A percentile compares a stretch with the other conserved stretches of the same genome.
Evolutionary conservation across 2,797 vertebrate species (phyloP).

Genomic region (Kryptopterus vitreolus): DNA sequence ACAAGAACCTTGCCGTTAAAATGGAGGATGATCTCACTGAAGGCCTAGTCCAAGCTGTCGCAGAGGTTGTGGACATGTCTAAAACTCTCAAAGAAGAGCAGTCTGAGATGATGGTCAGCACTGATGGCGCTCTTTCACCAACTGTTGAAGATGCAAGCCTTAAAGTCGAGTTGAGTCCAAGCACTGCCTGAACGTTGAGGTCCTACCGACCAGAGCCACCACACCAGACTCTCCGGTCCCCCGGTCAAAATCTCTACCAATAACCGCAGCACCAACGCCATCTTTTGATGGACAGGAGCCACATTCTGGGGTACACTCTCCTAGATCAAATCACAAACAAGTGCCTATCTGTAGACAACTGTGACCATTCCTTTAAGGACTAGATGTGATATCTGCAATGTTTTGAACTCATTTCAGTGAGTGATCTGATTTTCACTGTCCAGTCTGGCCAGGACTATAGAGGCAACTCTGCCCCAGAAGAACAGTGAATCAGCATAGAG

Average conservation of each 20-base stretch:
- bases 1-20: conserved; percentile 49
- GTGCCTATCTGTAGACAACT: conserved; percentile 49
- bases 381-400: conserved; percentile 8
- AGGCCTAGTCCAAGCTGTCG: conserved; percentile 62
- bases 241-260: neutral
- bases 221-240: neutral
- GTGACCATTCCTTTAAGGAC: conserved; percentile 27
- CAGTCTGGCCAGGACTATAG: conserved; percentile 1
- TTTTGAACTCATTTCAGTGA: conserved; percentile 22
- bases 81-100: conserved; percentile 54
- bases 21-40: conserved; percentile 48
- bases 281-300: neutral
- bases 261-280: neutral
- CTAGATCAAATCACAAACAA: conserved; percentile 40
- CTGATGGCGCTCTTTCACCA: conserved; percentile 51
- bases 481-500: neutral
- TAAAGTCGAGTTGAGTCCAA: conserved; percentile 47
- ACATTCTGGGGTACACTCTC: neutral
- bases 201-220: neutral
- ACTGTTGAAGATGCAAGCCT: conserved; percentile 43
- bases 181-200: conserved; percentile 33
- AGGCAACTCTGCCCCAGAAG: neutral
- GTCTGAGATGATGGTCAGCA: conserved; percentile 36
- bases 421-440: conserved; percentile 8
- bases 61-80: conserved; percentile 59